Evolutionary conservation across 2,797 vertebrate species (phyloP).

Genomic region (Sebastes melanostomus): DNA sequence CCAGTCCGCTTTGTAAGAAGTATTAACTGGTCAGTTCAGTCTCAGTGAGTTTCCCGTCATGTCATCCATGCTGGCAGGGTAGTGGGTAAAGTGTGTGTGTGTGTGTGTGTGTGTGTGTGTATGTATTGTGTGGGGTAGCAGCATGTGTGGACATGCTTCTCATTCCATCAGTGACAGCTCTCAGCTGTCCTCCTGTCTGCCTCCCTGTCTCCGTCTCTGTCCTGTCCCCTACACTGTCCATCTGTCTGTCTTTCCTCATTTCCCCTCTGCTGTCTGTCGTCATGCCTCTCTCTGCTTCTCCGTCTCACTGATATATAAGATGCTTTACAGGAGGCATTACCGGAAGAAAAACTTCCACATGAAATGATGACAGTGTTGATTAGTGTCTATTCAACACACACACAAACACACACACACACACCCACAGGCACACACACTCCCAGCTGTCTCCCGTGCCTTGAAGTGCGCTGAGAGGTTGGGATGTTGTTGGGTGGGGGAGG

Average conservation of each 20-base stretch:
- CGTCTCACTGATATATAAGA: neutral
- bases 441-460: conserved; percentile 63
- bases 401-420: neutral
- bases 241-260: neutral
- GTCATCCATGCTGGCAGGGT: neutral
- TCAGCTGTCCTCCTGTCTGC: conserved; percentile 68
- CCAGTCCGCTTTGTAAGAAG: no score
- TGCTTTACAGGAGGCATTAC: neutral
- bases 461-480: conserved; percentile 38
- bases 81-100: neutral
- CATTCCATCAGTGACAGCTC: conserved; percentile 59
- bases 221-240: neutral
- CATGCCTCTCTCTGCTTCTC: neutral
- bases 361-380: conserved; percentile 15
- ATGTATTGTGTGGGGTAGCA: neutral
- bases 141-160: conserved; percentile 53
- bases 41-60: neutral
- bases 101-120: neutral
- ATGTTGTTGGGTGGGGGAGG: conserved; percentile 51
- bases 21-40: neutral
- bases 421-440: neutral
- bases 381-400: neutral
- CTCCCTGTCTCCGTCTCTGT: conserved; percentile 17
- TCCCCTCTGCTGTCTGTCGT: neutral
- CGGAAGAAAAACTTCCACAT: neutral